These are phyloP conservation scores for Tychaedon coryphoeus DNA, from an alignment of 2,113 vertebrate genomes.

Conservation along the genomic window DNA sequence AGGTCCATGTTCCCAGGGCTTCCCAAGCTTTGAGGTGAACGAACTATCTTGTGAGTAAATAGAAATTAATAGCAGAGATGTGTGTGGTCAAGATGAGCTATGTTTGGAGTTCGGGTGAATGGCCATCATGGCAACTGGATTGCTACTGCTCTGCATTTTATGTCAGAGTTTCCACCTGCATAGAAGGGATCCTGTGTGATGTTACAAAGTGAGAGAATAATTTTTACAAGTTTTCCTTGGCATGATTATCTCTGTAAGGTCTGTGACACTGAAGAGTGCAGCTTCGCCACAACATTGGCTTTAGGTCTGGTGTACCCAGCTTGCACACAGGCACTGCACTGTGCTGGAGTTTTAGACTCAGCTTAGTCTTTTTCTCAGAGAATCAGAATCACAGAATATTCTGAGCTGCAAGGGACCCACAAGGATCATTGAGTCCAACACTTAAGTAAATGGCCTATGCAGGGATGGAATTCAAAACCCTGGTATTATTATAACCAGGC, in stretches of 20 bases:
- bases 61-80: not conserved
- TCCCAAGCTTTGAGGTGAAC: not conserved
- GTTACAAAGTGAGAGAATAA: not conserved
- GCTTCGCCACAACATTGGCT: not conserved
- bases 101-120: not conserved
- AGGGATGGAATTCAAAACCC: not conserved
- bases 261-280: accelerated
- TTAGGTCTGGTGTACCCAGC: not conserved
- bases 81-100: not conserved
- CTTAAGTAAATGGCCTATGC: not conserved
- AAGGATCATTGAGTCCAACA: not conserved
- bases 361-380: not conserved
- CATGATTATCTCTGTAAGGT: not conserved
- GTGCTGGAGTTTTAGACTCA: not conserved
- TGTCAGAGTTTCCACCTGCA: not conserved
- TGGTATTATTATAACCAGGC: not conserved
- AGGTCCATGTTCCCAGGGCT: not conserved
- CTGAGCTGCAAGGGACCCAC: not conserved
- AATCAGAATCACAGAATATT: not conserved
- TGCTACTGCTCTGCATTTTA: not conserved
- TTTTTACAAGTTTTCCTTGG: not conserved
- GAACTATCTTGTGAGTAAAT: not conserved
- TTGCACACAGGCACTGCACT: not conserved
- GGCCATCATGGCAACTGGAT: accelerated
- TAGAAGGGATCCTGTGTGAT: not conserved